Conservation (phyloP, 2,797 vertebrate genomes). For the Cossypha heuglini region DNA sequence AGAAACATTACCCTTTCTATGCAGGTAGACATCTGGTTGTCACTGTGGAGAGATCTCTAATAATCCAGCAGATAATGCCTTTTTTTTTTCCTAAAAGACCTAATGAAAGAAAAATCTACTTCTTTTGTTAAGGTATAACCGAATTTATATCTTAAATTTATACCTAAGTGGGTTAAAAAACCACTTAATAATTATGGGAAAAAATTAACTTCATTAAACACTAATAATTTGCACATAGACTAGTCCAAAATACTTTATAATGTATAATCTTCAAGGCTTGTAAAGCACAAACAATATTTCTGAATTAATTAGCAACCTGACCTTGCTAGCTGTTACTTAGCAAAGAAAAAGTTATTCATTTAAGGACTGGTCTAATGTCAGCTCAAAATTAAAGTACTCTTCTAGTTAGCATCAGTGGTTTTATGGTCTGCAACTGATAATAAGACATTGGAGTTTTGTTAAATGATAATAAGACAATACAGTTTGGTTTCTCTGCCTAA, state of each 20-base stretch:
- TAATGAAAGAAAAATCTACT: neutral
- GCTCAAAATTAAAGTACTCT: neutral
- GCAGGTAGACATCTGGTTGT: accelerated
- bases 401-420: neutral
- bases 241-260: neutral
- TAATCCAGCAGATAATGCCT: neutral
- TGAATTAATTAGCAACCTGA: neutral
- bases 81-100: neutral
- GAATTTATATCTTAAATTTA: neutral
- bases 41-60: neutral
- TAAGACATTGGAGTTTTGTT: neutral
- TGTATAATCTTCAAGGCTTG: neutral
- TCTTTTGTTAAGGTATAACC: neutral
- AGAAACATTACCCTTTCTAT: neutral
- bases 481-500: neutral
- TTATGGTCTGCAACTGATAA: neutral
- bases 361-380: neutral
- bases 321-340: neutral
- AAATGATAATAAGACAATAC: neutral
- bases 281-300: neutral
- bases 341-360: neutral
- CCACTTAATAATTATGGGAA: accelerated
- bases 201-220: neutral
- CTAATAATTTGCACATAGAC: neutral
- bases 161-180: neutral